Evolutionary conservation across 2,888 invertebrate species (phyloP), one percentile per base, ranked within the genome.

Genomic region (Chydorus sphaericus): DNA sequence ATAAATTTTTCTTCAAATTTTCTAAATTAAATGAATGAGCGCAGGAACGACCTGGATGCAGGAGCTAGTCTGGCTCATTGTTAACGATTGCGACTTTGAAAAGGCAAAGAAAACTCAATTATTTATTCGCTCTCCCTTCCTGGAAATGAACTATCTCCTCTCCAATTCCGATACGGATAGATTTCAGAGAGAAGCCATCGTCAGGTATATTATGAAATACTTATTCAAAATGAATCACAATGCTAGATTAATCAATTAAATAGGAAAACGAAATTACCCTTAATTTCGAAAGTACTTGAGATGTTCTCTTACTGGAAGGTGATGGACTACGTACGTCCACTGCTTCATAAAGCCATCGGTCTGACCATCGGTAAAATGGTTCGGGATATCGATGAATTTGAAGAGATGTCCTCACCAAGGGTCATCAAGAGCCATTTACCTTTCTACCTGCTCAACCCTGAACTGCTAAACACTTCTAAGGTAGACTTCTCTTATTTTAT

Each of bases 351-450:
- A 26, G 44, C 44, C 26, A 44, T 44, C 26, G 20, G 1, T 14
- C n/a, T n/a, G n/a, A n/a, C n/a, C n/a, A n/a, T n/a, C n/a, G n/a
- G n/a, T 14, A 28, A 44, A 16, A 28, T 28, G 3, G 44, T 44
- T 20, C 44, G 44, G 5, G 26, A 44, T 26, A 14, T 44, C 26
- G 26, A 44, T 16, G 16, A 44, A 23, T 14, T 44, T 7, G 44
- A 44, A 5, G 11, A 23, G 28, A 44, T 44, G 44, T 11, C 20
- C 5, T 14, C 16, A 4, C 44, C 44, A 1, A 20, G 44, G 2
- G n/a, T 44, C 11, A 44, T 44, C 44, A 44, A 44, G 18, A 44
- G 44, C 28, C 44, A 44, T 28, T 44, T 44, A 28, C 44, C 44
- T 14, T 16, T 44, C 10, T 44, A 44, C 28, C 26, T 44, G 26